These are phyloP conservation scores for Panulirus ornatus DNA, from an alignment of 1,140 invertebrate species.

Conservation along the genomic window DNA sequence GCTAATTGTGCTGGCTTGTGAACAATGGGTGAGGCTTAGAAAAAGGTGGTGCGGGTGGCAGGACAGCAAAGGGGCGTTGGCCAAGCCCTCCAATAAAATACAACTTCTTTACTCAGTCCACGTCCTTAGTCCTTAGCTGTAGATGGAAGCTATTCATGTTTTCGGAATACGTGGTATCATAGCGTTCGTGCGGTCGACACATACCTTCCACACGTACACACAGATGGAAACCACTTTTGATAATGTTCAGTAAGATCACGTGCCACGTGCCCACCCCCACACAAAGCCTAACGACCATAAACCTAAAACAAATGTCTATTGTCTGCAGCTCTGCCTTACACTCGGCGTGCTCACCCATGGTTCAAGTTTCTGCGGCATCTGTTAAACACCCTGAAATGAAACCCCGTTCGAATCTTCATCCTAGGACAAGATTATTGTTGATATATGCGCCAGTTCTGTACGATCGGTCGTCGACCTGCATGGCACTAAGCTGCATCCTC, in stretches of 20 bases:
- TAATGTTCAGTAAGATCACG: neutral
- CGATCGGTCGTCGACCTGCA: neutral
- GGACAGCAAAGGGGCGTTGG: neutral
- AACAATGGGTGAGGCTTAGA: constrained; percentile 19
- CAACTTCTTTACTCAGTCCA: too few species aligned
- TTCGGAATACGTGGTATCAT: too few species aligned
- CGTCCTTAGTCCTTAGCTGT: too few species aligned
- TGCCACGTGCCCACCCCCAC: neutral
- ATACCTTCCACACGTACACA: neutral
- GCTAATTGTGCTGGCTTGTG: constrained; percentile 31
- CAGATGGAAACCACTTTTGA: neutral
- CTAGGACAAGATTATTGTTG: neutral
- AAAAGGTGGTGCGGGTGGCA: too few species aligned
- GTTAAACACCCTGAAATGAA: constrained; percentile 4
- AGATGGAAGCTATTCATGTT: too few species aligned
- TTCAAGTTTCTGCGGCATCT: constrained; percentile 25
- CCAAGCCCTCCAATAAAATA: neutral
- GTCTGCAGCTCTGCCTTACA: neutral
- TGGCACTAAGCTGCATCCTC: too few species aligned
- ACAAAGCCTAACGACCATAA: neutral
- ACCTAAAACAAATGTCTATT: neutral
- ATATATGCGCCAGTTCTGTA: neutral
- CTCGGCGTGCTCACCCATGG: neutral
- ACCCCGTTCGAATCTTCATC: neutral
- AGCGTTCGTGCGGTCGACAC: too few species aligned